Percentiles rank a stretch among this genome's conserved stretches.
Evolutionary conservation across 2,888 invertebrate genomes (phyloP).

Genomic region (Pardosa pseudoannulata): DNA sequence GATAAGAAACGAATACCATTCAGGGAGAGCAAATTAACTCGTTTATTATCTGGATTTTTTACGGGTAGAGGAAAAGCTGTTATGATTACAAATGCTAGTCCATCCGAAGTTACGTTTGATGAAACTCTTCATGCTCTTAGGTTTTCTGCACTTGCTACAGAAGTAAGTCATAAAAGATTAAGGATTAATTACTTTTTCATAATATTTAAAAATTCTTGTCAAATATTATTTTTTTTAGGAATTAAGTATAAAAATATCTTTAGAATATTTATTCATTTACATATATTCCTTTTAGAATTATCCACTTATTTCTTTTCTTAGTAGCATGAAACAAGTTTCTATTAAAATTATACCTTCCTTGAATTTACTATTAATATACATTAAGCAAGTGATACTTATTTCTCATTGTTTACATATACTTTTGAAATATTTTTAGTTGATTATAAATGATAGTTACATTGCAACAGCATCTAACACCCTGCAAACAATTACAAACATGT

Average conservation of each 20-base stretch:
- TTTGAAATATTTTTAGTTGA: constrained; percentile 15
- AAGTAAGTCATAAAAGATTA: constrained; percentile 54
- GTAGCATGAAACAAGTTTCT: no score
- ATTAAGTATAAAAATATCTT: no score
- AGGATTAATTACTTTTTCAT: no score
- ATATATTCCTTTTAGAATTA: no score
- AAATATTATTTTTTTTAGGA: no score
- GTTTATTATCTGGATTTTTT: constrained; percentile 86
- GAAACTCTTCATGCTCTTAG: constrained; percentile 90
- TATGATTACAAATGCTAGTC: constrained; percentile 92
- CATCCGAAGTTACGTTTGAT: constrained; percentile 84
- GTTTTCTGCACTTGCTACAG: constrained; percentile 78
- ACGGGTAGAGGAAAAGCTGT: constrained; percentile 84
- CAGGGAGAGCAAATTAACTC: constrained; percentile 92
- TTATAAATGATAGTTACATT: constrained; percentile 38
- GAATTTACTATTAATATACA: no score
- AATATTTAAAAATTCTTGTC: no score
- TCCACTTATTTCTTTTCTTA: no score
- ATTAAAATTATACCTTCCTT: no score
- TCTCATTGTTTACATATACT: background rate
- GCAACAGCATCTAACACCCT: constrained; percentile 29
- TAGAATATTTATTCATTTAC: no score
- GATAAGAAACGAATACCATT: constrained; percentile 81
- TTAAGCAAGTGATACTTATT: no score
- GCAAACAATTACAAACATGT: constrained; percentile 26